These are phyloP conservation scores for Enteromius viviparus DNA, from an alignment of 2,797 vertebrate species.

Conservation along the genomic window DNA sequence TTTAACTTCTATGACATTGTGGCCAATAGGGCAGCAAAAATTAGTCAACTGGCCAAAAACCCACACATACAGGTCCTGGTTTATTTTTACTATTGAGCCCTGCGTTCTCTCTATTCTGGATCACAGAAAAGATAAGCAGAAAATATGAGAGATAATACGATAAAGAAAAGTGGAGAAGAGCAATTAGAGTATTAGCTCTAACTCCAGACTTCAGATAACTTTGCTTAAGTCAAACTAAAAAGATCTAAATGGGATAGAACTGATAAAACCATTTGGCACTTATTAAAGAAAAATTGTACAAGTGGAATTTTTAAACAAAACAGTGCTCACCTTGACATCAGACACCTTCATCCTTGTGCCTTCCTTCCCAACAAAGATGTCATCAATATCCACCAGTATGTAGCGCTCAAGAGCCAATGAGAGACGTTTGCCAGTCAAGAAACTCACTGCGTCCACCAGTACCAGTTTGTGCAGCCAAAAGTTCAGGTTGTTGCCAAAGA, in stretches of 20 bases:
- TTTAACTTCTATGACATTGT: too few species aligned
- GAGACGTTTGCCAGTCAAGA: conserved; percentile 93
- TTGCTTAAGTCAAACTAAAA: neutral
- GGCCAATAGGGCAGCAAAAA: too few species aligned
- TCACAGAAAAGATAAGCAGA: conserved; percentile 40
- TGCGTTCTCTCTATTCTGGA: conserved; percentile 35
- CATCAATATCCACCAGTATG: conserved; percentile 95
- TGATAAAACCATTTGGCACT: neutral
- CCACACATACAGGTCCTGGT: neutral
- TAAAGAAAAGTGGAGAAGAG: conserved; percentile 52
- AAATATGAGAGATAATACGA: conserved; percentile 27
- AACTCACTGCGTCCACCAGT: conserved; percentile 94
- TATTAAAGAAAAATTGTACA: neutral
- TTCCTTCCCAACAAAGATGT: conserved; percentile 99
- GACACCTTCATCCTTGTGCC: conserved; percentile 98
- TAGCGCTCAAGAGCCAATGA: conserved; percentile 94
- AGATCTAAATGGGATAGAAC: neutral
- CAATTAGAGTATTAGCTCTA: neutral
- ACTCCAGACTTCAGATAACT: neutral
- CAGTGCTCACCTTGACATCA: conserved; percentile 90
- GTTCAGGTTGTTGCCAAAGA: conserved; percentile 96
- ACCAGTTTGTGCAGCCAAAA: conserved; percentile 98
- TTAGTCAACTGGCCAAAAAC: neutral
- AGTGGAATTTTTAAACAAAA: neutral
- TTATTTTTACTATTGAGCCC: neutral